Evolutionary conservation across 2,797 vertebrate species (phyloP), one percentile per base, ranked within the genome.

Genomic region (Galaxias olidus): DNA sequence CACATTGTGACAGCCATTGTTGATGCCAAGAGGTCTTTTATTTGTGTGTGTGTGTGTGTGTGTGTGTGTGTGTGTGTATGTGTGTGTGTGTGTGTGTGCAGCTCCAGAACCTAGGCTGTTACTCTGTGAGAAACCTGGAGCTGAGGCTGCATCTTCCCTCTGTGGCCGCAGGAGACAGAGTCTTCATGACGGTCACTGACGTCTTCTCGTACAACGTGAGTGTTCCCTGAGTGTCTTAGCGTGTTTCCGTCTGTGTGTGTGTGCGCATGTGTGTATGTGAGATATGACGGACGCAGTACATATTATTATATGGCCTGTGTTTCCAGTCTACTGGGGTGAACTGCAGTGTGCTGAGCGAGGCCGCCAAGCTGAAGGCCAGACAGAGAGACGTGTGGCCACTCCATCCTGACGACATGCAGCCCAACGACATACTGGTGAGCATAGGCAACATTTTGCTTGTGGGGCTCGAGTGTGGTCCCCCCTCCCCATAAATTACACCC

Each of bases 51-150:
- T 71, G 14, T 58, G 1, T 18, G 56, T 56, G 47, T 42, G 6
- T 63, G 18, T 59, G 10, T 55, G 42, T 57, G 14, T 61, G 19
- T 43, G 40, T 56, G 56, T 58, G 18, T 60, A 41, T 53, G 56
- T 66, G 55, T 58, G 13, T 70, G 52, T 68, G 46, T 75, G 19
- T 79, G 17, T 61, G 60, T 61, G 9, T 58, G 11, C 73, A 98
- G 96, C 86, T 98, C 51, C 96, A 95, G 84, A 97, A 98, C 63
- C 89, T 95, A 0, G 97, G 94, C 66, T 98, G 97, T 72, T 97
- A 94, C 63, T 74, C 88, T 0, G 78, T 95, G 65, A 89, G 75
- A 30, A 92, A 95, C 11, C 65, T 98, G 77, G 89, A 93, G 69
- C 68, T 98, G 65, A 87, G 68, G 51, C 80, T 97, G 65, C 78